Conservation (phyloP, 2,888 invertebrate genomes). For the Oscheius onirici region DNA sequence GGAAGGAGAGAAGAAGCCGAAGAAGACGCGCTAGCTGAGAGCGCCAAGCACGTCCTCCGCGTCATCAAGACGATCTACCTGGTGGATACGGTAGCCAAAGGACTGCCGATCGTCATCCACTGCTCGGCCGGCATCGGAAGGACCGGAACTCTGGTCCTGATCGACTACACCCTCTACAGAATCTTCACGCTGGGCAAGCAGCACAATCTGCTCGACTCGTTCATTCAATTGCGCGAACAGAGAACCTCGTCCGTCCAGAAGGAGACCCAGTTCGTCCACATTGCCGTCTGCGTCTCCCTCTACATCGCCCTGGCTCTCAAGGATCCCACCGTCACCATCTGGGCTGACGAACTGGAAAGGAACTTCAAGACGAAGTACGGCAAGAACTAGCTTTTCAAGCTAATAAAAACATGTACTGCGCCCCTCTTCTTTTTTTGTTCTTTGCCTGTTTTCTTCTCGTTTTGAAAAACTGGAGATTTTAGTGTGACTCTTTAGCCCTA, state of each 20-base stretch:
- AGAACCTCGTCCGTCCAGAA: constrained; percentile 34
- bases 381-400: background rate
- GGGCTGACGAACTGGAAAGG: background rate
- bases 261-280: constrained; percentile 33
- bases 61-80: constrained; percentile 6
- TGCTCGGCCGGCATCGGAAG: constrained; percentile 25
- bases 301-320: constrained; percentile 10
- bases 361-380: background rate
- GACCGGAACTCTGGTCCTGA: constrained; percentile 22
- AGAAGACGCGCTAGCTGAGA: background rate
- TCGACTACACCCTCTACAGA: constrained; percentile 10
- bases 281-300: background rate
- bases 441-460: too few species aligned
- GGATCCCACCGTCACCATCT: background rate
- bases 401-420: background rate
- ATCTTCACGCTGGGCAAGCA: constrained; percentile 10
- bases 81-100: constrained; percentile 16
- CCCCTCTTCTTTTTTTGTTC: background rate
- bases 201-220: constrained; percentile 17
- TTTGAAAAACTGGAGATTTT: too few species aligned
- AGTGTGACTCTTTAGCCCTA: too few species aligned
- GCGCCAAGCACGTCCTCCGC: constrained; percentile 4
- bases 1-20: too few species aligned
- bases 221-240: constrained; percentile 23
- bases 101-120: constrained; percentile 11